Conservation (phyloP, 2,113 vertebrate genomes). For the Manacus vitellinus region DNA sequence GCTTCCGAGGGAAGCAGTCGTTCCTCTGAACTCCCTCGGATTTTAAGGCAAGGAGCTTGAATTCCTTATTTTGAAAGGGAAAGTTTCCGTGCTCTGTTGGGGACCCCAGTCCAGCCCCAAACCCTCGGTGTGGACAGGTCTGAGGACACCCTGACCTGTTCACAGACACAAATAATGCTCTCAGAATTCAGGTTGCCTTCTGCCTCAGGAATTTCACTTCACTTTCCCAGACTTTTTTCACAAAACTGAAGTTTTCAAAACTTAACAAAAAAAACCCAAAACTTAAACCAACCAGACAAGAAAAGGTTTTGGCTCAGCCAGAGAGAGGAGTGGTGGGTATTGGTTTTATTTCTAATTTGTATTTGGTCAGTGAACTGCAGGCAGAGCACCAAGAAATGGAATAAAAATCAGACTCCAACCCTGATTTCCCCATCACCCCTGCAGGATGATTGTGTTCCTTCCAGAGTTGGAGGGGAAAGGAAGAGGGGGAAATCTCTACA, state of each 20-base stretch:
- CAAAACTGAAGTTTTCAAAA: neutral
- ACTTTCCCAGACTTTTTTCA: neutral
- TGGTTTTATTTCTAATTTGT: neutral
- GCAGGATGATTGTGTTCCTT: neutral
- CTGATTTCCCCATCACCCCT: neutral
- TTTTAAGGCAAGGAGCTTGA: neutral
- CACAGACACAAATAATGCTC: rapidly evolving
- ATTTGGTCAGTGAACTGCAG: neutral
- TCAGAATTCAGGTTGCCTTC: neutral
- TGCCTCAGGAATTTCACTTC: neutral
- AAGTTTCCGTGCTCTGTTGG: neutral
- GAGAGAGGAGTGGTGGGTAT: neutral
- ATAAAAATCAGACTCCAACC: neutral
- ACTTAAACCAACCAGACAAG: neutral
- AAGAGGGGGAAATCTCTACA: neutral
- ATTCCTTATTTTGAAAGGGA: neutral
- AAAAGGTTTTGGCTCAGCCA: neutral
- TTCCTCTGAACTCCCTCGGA: neutral
- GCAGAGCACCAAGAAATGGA: neutral
- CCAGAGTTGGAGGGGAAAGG: neutral
- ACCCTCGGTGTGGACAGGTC: neutral
- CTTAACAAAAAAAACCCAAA: rapidly evolving
- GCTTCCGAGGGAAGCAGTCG: neutral
- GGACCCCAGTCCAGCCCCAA: neutral
- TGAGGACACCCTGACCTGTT: neutral